Evolutionary conservation across 1,140 invertebrate species (phyloP), one percentile per base, ranked within the genome.

Genomic region (Microplitis demolitor): DNA sequence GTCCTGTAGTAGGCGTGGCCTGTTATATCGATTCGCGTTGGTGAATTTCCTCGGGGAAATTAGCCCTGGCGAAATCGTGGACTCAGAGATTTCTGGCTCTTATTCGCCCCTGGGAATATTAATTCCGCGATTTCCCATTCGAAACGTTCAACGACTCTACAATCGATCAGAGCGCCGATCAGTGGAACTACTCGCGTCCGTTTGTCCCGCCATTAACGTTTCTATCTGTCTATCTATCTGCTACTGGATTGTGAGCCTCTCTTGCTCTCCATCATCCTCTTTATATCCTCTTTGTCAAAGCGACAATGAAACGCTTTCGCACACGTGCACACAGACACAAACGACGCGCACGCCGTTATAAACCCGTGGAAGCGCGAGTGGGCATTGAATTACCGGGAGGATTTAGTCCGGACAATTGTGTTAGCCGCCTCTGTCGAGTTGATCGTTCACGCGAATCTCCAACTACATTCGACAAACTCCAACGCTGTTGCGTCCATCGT

Each of bases 21-120:
- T 78, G 78, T 81, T 78, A 72, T 73, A 73, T 72, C 77, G 74
- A 78, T 77, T 77, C 74, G 62, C 74, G 71, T 45, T 45, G 6
- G 75, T 64, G 74, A 81, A 78, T 81, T 81, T 81, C 80, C 78
- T 81, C 74, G 66, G 76, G 78, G 77, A 81, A 79, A 79, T 79
- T 81, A 81, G 77, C 56, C 39, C 70, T 69, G 74, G 74, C 37
- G 60, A 66, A 72, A 72, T 72, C 72, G 33, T 69, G 67, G 60
- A 69, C 51, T 63, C 60, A n/a, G 66, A 62, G 58, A 73, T 66
- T 56, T 61, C 39, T 62, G 56, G 53, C 13, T 69, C 54, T 73
- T 54, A 64, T 71, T 66, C 34, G 13, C 70, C 63, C 70, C 11
- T 39, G 63, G 62, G 70, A 66, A 66, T 72, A 66, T 72, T 72